Evolutionary conservation across 2,888 invertebrate genomes (phyloP), one percentile per base, ranked within the genome.

Genomic region (Clanis bilineata): DNA sequence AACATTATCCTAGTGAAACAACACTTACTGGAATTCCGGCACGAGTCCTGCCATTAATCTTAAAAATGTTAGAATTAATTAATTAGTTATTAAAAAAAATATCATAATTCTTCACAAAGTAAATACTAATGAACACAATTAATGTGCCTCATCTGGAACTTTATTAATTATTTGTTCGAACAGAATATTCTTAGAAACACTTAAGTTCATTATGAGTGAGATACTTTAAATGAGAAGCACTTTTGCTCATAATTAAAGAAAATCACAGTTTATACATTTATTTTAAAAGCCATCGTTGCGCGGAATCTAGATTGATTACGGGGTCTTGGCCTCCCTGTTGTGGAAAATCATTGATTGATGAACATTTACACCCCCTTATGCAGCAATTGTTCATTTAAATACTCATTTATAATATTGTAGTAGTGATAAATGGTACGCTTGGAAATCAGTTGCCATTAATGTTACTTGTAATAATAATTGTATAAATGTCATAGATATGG

Each of bases 181-280:
- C 9, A 28, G 5, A 51, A 51, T 51, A 51, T 51, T 51, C 51
- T 32, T 32, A 47, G 28, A 47, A 51, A 32, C 47, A 32, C 47
- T 51, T 51, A 51, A 25, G 5, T 51, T 51, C 28, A 51, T 51
- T 51, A 51, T 51, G 32, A 51, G 51, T 18, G 32, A 51, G 5
- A 51, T 51, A 51, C 18, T 51, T 51, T 32, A 32, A 51, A 51
- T 51, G 28, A 51, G 18, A 15, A 51, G 51, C 32, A 51, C 51
- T 51, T 51, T 51, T 32, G 18, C 18, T 32, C 9, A 32, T 21
- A 51, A 51, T 32, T 15, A 51, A 18, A 51, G 28, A 51, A 18
- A 51, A 51, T 32, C 18, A 28, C 9, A 51, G 18, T 32, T 28
- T 32, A 44, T 44, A 22, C 7, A 10, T 18, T 36, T 51, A 32